Conservation (phyloP, 2,888 invertebrate species). For the Latrodectus hesperus region DNA sequence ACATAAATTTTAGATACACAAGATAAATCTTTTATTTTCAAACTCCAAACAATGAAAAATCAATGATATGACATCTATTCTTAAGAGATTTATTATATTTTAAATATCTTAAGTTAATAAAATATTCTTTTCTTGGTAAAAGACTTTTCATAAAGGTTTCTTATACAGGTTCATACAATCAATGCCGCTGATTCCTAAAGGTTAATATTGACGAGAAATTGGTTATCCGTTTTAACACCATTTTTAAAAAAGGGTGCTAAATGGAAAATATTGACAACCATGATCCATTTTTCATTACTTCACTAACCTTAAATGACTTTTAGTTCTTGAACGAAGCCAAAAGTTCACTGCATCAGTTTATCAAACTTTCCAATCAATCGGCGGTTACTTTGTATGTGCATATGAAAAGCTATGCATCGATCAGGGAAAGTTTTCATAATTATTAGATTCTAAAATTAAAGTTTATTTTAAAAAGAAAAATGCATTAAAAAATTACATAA, state of each 20-base stretch:
- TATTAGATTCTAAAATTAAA: too few species aligned
- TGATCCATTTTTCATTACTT: constrained; percentile 60
- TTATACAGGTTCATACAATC: background rate
- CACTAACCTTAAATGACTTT: constrained; percentile 55
- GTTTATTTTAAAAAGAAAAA: too few species aligned
- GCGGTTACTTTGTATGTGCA: background rate
- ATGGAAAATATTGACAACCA: constrained; percentile 58
- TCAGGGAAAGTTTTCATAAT: too few species aligned
- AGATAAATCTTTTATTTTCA: too few species aligned
- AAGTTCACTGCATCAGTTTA: constrained; percentile 4
- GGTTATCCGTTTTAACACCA: constrained; percentile 58
- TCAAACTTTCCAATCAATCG: constrained; percentile 7
- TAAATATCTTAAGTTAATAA: background rate
- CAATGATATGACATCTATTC: background rate
- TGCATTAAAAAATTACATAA: too few species aligned
- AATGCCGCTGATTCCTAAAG: background rate
- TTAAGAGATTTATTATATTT: background rate
- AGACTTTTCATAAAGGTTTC: background rate
- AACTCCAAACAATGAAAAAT: background rate
- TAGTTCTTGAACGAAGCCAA: constrained; percentile 23
- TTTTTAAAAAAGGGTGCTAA: constrained; percentile 38
- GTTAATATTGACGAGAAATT: constrained; percentile 47
- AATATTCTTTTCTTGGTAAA: background rate
- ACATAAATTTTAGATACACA: too few species aligned
- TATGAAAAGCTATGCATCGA: too few species aligned